Evolutionary conservation across 92 coral and sea anemone genomes (phyloP).

Genomic region (Siderastrea siderea): DNA sequence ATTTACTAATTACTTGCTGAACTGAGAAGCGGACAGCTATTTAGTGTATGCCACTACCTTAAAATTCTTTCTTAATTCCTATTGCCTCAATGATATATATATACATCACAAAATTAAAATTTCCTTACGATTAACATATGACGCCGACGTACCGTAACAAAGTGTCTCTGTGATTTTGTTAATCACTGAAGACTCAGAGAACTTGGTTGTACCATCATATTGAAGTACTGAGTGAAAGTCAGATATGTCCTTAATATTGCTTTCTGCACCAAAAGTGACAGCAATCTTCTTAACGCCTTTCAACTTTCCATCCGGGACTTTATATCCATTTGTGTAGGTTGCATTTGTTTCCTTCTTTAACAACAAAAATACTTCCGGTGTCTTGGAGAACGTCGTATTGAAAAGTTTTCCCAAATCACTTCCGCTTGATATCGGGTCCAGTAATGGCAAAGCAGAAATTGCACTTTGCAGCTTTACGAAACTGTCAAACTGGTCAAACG

Average conservation of each 20-base stretch:
- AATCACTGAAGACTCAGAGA: background rate
- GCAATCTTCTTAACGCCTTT: conserved; percentile 27
- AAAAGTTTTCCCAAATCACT: conserved; percentile 14
- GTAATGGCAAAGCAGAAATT: background rate
- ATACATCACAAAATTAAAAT: too few relatives aligned
- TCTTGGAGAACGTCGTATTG: background rate
- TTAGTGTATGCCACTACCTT: too few relatives aligned
- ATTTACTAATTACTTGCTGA: too few relatives aligned
- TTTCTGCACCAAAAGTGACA: conserved; percentile 24
- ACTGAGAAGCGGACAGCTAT: too few relatives aligned
- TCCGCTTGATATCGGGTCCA: background rate
- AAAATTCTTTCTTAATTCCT: too few relatives aligned
- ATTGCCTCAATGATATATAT: too few relatives aligned
- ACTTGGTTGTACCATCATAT: background rate
- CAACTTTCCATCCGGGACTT: conserved; percentile 25
- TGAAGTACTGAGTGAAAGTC: conserved; percentile 28
- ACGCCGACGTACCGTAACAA: conserved; percentile 9
- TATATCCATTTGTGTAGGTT: conserved; percentile 16
- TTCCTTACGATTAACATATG: background rate
- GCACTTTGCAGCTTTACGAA: background rate
- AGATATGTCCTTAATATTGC: conserved; percentile 12
- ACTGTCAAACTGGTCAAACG: conserved; percentile 1
- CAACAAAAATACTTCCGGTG: conserved; percentile 17
- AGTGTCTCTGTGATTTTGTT: background rate
- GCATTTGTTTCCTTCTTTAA: conserved; percentile 16